phyloP scores from a whole-genome alignment of 2,797 vertebrate species.

The Ctenopoma multispine region DNA sequence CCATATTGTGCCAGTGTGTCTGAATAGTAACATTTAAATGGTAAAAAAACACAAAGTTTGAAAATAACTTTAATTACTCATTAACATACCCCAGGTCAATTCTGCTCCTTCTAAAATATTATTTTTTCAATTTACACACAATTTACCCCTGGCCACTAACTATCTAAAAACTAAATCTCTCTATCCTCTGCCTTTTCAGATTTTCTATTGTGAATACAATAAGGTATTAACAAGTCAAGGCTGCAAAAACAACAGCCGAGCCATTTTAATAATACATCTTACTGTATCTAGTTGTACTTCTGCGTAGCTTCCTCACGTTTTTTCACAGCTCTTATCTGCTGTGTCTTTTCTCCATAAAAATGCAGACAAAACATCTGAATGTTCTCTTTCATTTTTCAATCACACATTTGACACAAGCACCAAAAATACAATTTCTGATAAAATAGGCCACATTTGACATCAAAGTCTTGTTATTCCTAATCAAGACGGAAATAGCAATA shows the following conservation, averaged over 20 bases:
- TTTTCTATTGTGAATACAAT: constrained; percentile 22
- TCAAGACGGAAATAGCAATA: constrained; percentile 47
- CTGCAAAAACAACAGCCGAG: constrained; percentile 7
- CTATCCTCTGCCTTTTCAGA: constrained; percentile 2
- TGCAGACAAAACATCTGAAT: background rate
- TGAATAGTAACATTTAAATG: constrained; percentile 30
- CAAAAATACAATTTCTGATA: constrained; percentile 20
- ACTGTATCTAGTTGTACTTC: background rate
- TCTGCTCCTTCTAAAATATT: background rate
- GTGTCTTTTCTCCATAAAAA: constrained; percentile 1
- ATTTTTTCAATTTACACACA: background rate
- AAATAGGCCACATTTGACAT: constrained; percentile 49
- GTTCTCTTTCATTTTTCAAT: background rate
- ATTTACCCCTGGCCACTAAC: background rate
- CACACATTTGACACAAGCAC: background rate
- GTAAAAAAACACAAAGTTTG: constrained; percentile 28
- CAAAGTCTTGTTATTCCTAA: constrained; percentile 16
- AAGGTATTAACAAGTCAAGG: constrained; percentile 3
- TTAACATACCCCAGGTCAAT: background rate
- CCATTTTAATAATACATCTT: background rate
- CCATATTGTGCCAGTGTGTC: constrained; percentile 38
- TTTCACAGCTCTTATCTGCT: background rate
- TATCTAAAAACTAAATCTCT: background rate
- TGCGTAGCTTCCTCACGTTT: background rate
- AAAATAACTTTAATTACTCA: background rate